phyloP scores from a whole-genome alignment of 2,888 invertebrate species.

The Ochropleura plecta region DNA sequence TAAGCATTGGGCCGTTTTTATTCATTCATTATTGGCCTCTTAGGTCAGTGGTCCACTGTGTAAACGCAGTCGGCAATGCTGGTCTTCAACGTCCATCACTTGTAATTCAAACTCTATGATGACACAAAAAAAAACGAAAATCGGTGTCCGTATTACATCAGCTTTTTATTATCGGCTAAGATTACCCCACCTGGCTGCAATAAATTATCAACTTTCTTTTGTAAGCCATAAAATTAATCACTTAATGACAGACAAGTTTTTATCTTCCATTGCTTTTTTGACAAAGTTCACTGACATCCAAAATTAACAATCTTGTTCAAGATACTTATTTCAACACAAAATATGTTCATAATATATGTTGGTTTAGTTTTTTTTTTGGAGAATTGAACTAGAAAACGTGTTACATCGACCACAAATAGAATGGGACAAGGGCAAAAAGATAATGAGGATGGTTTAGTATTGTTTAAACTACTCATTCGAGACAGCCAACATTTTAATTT shows the following conservation, averaged over 20 bases:
- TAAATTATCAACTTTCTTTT: slow-evolving; percentile 49
- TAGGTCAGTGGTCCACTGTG: slow-evolving; percentile 31
- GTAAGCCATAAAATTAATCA: slow-evolving; percentile 23
- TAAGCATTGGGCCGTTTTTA: slow-evolving; percentile 52
- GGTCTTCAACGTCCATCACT: neutral
- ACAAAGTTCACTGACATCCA: slow-evolving; percentile 12
- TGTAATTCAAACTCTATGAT: neutral
- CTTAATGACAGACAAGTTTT: slow-evolving; percentile 6
- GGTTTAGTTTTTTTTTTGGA: neutral
- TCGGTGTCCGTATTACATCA: slow-evolving; percentile 12
- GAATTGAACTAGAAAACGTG: too few relatives aligned
- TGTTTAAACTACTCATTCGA: neutral
- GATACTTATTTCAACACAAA: neutral
- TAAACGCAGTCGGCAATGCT: slow-evolving; percentile 5
- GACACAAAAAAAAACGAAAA: neutral
- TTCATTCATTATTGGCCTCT: slow-evolving; percentile 37
- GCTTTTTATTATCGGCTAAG: neutral
- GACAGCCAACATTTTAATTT: neutral
- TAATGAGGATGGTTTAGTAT: neutral
- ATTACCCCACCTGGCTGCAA: slow-evolving; percentile 25
- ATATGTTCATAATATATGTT: too few relatives aligned
- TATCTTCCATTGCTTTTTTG: slow-evolving; percentile 5
- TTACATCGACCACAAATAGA: too few relatives aligned
- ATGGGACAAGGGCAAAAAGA: too few relatives aligned
- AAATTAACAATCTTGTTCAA: neutral